Evolutionary conservation across 2,113 vertebrate species (phyloP), one percentile per base, ranked within the genome.

Genomic region (Antechinus stuartii): DNA sequence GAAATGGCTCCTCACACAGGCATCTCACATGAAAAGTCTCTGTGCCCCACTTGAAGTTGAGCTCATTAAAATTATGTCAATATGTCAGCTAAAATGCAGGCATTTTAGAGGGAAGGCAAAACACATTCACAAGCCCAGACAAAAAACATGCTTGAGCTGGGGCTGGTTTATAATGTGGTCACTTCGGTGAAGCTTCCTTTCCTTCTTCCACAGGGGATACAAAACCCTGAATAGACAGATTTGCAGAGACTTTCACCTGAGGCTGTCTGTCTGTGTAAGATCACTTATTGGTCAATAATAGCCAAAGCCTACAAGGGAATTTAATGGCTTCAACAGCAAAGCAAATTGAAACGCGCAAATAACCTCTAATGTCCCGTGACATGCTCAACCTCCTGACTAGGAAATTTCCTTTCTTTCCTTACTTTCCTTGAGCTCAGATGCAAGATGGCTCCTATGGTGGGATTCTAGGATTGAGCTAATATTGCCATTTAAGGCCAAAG

Each of bases 281-380:
- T 89, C 92, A 42, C 92, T 93, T 91, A 91, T 90, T 52, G 95
- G 95, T 95, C 93, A 96, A 95, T 47, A 55, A 90, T 55, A 42
- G 0, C 94, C 94, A 90, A 95, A 92, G 91, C 50, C 50, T 57
- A 95, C 30, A 76, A 54, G 50, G 91, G 92, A 90, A 49, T 61
- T 95, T 94, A 95, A 96, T 35, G 50, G 93, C 94, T 90, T 56
- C 55, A 95, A 89, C 92, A 92, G 90, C 92, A 94, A 93, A 94
- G 89, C 10, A 94, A 92, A 94, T 1, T 91, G 55, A 91, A 96
- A 94, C 89, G 90, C 89, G 89, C 91, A 92, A 96, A 97, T 96
- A 95, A 96, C 93, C 93, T 96, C 93, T 95, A 89, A 97, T 94
- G 95, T 96, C 90, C 92, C 92, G 42, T 89, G 96, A 96, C 94